phyloP scores from a whole-genome alignment of 2,797 vertebrate genomes.

The Macrochelys suwanniensis region DNA sequence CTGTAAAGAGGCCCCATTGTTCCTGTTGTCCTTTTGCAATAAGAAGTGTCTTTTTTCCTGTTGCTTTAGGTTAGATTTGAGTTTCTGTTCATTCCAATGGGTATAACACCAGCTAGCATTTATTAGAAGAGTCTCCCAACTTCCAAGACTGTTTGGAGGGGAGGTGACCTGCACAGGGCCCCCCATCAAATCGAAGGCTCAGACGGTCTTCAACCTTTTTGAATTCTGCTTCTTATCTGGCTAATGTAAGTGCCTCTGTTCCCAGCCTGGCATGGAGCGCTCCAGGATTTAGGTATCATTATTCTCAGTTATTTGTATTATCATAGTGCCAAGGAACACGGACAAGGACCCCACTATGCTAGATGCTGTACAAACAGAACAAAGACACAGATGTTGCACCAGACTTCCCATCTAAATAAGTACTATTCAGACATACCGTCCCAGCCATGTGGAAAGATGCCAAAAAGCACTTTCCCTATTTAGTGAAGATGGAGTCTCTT shows the following conservation, averaged over 20 bases:
- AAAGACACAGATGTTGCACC: background rate
- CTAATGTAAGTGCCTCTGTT: fast-evolving
- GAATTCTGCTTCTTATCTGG: background rate
- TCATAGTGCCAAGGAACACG: background rate
- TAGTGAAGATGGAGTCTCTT: background rate
- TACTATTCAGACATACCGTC: background rate
- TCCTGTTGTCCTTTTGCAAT: background rate
- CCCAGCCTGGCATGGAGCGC: background rate
- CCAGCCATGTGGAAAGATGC: background rate
- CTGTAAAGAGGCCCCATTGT: background rate
- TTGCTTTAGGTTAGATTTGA: background rate
- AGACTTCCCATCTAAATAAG: background rate
- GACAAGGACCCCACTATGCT: background rate
- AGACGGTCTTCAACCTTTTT: fast-evolving
- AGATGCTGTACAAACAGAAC: background rate
- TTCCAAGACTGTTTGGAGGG: background rate
- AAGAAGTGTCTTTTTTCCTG: background rate
- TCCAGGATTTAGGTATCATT: fast-evolving
- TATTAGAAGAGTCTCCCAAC: fast-evolving
- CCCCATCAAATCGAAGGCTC: background rate
- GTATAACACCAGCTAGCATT: background rate
- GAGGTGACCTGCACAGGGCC: background rate
- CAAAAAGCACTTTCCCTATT: background rate
- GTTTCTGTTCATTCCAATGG: background rate
- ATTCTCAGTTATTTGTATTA: background rate